Evolutionary conservation across 2,888 invertebrate genomes (phyloP).

Genomic region (Penaeus monodon): DNA sequence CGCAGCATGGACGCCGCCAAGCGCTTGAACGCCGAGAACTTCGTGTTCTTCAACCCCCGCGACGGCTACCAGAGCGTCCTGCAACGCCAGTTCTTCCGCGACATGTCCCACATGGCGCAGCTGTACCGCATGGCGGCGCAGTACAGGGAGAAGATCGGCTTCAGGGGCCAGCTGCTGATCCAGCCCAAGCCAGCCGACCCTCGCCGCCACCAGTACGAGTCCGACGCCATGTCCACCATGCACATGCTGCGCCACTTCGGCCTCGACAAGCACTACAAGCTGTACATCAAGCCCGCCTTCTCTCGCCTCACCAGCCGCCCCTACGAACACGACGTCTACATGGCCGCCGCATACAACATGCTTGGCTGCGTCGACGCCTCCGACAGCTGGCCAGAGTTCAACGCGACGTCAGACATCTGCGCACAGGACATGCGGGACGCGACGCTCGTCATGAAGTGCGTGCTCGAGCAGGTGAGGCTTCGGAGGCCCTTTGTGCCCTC

Average conservation of each 20-base stretch:
- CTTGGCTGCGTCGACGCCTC: conserved; percentile 22
- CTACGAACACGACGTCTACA: conserved; percentile 47
- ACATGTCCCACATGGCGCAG: conserved; percentile 41
- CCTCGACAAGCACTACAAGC: conserved; percentile 42
- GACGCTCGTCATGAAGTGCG: conserved; percentile 41
- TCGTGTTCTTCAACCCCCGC: too few species aligned
- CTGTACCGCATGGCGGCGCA: conserved; percentile 44
- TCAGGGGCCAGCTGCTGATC: conserved; percentile 43
- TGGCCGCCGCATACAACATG: conserved; percentile 36
- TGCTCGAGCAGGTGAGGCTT: too few species aligned
- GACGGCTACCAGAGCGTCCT: too few species aligned
- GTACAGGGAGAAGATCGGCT: conserved; percentile 45
- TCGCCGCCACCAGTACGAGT: conserved; percentile 34
- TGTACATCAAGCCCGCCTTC: conserved; percentile 38
- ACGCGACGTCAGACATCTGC: conserved; percentile 19
- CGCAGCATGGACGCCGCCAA: too few species aligned
- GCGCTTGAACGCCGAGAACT: too few species aligned
- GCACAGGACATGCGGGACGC: conserved; percentile 33
- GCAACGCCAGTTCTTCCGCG: conserved; percentile 61
- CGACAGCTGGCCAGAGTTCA: conserved; percentile 3
- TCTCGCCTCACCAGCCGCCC: background rate
- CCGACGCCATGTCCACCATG: too few species aligned
- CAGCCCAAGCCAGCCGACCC: conserved; percentile 50
- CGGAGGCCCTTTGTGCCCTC: too few species aligned
- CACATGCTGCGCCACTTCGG: conserved; percentile 19